phyloP scores from a whole-genome alignment of 2,797 vertebrate genomes.

The Sebastes aleutianus region DNA sequence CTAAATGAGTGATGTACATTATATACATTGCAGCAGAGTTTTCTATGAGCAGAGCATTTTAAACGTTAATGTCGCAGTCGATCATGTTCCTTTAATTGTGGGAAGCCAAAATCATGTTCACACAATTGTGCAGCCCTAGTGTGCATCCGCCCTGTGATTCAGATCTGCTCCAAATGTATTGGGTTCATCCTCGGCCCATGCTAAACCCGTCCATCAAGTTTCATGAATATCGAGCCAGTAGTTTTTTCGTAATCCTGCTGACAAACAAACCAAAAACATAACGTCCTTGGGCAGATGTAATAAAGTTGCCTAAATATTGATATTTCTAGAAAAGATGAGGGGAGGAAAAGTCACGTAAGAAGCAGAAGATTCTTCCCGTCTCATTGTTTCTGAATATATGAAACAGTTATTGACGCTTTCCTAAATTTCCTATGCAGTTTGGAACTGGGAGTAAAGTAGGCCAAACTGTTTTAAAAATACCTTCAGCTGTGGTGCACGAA shows the following conservation, averaged over 20 bases:
- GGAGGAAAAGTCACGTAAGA: background rate
- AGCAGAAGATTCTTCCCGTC: background rate
- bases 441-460: constrained; percentile 33
- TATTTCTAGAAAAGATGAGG: background rate
- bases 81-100: too few species aligned
- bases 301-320: background rate
- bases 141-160: background rate
- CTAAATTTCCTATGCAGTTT: constrained; percentile 5
- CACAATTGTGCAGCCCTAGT: too few species aligned
- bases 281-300: too few species aligned
- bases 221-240: too few species aligned
- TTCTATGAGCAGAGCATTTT: too few species aligned
- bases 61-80: too few species aligned
- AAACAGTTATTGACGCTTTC: background rate
- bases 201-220: background rate
- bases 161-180: background rate
- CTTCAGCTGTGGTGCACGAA: background rate
- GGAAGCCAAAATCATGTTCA: too few species aligned
- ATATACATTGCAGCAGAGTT: too few species aligned
- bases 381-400: background rate
- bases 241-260: too few species aligned
- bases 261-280: too few species aligned
- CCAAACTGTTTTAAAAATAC: constrained; percentile 35
- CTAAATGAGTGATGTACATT: too few species aligned
- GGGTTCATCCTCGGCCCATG: background rate